Base-by-base conservation (phyloP, 2,888 invertebrate genomes). In the Drosophila lutescens region DNA sequence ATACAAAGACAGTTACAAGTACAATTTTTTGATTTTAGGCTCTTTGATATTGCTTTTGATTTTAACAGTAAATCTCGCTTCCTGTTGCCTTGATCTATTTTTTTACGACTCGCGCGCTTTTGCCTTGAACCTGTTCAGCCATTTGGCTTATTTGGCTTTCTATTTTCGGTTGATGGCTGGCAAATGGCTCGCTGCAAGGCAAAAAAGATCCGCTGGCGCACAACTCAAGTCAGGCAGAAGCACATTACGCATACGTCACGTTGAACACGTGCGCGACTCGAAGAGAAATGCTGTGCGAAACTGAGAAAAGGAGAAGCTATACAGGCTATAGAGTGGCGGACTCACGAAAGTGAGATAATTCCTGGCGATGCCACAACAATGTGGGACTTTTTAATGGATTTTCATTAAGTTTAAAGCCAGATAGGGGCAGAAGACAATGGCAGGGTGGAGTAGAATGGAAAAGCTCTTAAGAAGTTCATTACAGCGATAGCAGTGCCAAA, bases 381-480 rank as follows among this genome's bases (percentile, higher is more conserved):
- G 88, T 82, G 70, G 75, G 83, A 89, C 76, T 80, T 86, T 86
- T 89, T 89, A 86, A 86, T 86, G 88, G 89, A 77, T 87, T 86
- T 86, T 89, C 85, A 86, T 86, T 85, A 86, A 87, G 69, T 70
- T 77, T 60, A 74, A 63, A 77, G 66, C 50, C 41, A 61, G 23
- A 41, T 38, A 53, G 38, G 32, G 38, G 23, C 17, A 15, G 13
- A 32, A 36, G 43, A 9, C 36, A 49, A 51, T 49, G 49, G 34
- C 49, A 32, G 71, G 59, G 51, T 2, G 59, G 47, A 20, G 46
- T n/a, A 15, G 74, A 66, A 74, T 56, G 74, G 66, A 67, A 81
- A 85, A 84, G 83, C 83, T 86, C 86, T 86, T 89, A 89, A 89
- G 85, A 86, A 89, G 88, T 86, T 89, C 83, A 86, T 86, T 86